Conservation (phyloP, 2,797 vertebrate genomes). For the Eulemur mongoz region DNA sequence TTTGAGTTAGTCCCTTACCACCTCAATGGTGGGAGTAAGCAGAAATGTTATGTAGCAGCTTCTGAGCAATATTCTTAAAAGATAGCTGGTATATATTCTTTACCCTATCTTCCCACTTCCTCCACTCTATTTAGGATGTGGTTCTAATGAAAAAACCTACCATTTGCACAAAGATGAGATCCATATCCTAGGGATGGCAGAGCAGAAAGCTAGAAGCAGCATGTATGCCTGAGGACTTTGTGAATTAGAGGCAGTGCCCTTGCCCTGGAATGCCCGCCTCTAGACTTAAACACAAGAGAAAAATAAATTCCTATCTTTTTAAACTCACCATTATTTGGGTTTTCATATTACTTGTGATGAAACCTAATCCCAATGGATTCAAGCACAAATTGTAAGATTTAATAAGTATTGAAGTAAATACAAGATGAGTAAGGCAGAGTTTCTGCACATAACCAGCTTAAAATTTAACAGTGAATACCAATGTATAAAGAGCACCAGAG, state of each 20-base stretch:
- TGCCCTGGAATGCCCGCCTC: not conserved
- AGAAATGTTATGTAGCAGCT: not conserved
- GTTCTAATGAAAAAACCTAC: not conserved
- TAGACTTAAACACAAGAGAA: not conserved
- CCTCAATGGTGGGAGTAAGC: not conserved
- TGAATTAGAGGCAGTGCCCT: not conserved
- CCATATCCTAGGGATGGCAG: not conserved
- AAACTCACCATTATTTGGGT: not conserved
- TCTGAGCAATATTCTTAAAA: not conserved
- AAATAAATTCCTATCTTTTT: not conserved
- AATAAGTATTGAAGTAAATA: slow-evolving; percentile 12
- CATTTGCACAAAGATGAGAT: not conserved
- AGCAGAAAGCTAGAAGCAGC: not conserved
- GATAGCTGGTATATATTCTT: not conserved
- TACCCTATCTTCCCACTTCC: not conserved
- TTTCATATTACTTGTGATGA: not conserved
- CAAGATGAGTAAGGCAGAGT: not conserved
- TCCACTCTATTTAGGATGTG: not conserved
- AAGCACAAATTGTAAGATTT: not conserved
- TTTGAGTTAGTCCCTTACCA: not conserved
- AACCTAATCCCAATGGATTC: not conserved
- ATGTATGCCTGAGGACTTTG: not conserved
- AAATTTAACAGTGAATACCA: not conserved
- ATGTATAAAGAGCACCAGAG: not conserved
- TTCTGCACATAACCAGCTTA: not conserved